Percentiles rank a stretch among this genome's conserved stretches.
Evolutionary conservation across 2,113 vertebrate species (phyloP).

Genomic region (Sinocyclocheilus anshuiensis): DNA sequence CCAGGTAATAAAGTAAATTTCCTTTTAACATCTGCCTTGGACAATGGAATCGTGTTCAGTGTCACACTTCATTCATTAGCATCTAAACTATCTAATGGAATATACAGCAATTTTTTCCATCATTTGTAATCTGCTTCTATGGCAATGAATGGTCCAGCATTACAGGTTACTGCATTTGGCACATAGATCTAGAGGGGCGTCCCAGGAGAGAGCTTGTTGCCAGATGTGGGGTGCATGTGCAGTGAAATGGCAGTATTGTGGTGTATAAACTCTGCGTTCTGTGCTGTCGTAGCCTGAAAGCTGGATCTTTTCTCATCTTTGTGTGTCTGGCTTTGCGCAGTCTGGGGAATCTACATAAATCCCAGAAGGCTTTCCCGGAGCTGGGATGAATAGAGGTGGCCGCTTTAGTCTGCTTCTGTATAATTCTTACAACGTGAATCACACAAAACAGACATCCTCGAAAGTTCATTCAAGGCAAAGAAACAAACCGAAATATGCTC

Average conservation of each 20-base stretch:
- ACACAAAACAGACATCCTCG: conserved; percentile 7
- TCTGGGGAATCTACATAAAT: conserved; percentile 29
- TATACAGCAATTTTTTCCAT: neutral
- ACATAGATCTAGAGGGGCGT: neutral
- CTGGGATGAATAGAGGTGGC: conserved; percentile 9
- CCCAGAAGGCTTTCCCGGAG: conserved; percentile 3
- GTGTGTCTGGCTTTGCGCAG: conserved; percentile 8
- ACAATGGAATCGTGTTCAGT: conserved; percentile 7
- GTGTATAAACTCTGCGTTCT: neutral
- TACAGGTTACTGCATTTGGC: neutral
- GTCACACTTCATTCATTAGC: conserved; percentile 16
- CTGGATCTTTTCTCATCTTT: conserved; percentile 25
- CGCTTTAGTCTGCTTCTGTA: conserved; percentile 17
- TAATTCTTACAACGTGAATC: conserved; percentile 16
- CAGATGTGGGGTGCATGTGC: conserved; percentile 21
- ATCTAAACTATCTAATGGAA: conserved; percentile 12
- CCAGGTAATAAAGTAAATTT: conserved; percentile 25
- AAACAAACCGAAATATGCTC: neutral
- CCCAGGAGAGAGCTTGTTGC: neutral
- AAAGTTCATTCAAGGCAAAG: conserved; percentile 27
- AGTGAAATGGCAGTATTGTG: conserved; percentile 15
- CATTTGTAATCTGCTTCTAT: neutral
- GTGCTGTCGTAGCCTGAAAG: neutral
- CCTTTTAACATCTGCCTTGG: conserved; percentile 23
- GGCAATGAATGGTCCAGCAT: neutral